Evolutionary conservation across 2,888 invertebrate genomes (phyloP).

Genomic region (Galerucella pusilla): DNA sequence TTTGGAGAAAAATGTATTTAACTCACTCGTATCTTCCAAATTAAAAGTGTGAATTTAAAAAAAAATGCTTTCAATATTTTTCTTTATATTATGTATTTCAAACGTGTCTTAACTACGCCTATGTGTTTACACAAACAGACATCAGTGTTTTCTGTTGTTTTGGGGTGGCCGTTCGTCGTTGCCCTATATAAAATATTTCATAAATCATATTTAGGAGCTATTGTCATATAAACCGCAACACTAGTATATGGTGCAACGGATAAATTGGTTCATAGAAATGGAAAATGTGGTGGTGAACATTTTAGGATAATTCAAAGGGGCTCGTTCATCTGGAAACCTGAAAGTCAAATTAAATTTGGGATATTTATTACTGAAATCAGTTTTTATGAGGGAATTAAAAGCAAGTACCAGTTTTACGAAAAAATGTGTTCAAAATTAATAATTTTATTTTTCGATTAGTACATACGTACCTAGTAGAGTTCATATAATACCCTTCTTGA

Average conservation of each 20-base stretch:
- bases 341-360: conserved; percentile 24
- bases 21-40: no score
- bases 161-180: conserved; percentile 60
- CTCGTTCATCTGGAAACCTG: conserved; percentile 43
- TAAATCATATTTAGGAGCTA: conserved; percentile 65
- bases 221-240: conserved; percentile 56
- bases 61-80: no score
- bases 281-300: conserved; percentile 38
- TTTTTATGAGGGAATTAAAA: no score
- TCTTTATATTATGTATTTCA: no score
- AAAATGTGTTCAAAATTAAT: no score
- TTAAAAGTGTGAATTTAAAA: no score
- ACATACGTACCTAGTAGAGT: no score
- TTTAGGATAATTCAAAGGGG: conserved; percentile 40
- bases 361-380: conserved; percentile 12
- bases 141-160: conserved; percentile 59
- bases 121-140: conserved; percentile 53
- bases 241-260: conserved; percentile 55
- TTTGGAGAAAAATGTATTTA: no score
- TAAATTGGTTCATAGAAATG: conserved; percentile 55
- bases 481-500: no score
- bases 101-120: conserved; percentile 32
- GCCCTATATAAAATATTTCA: conserved; percentile 64
- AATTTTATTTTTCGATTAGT: no score
- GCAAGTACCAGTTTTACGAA: no score